Conservation (phyloP, 2,888 invertebrate genomes). For the Brenthis ino region DNA sequence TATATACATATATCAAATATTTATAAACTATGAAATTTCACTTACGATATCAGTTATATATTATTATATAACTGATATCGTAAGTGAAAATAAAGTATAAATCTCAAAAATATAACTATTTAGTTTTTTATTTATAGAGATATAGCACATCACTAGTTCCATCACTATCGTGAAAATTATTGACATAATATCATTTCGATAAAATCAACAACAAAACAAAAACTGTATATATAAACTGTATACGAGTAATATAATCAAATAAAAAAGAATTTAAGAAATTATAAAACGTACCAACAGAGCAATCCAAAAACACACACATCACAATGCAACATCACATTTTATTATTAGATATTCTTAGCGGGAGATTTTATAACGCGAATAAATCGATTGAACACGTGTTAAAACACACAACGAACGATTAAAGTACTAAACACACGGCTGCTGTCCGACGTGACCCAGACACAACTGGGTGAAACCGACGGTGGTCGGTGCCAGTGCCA, state of each 20-base stretch:
- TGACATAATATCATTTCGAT: too few species aligned
- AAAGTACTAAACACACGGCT: slow-evolving; percentile 15
- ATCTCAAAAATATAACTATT: too few species aligned
- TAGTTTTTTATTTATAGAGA: too few species aligned
- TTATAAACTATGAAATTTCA: neutral
- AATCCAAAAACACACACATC: slow-evolving; percentile 9
- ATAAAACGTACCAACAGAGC: neutral
- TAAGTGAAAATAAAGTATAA: too few species aligned
- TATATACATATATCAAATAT: neutral
- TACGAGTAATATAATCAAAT: too few species aligned
- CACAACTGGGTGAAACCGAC: slow-evolving; percentile 49
- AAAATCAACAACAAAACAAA: neutral
- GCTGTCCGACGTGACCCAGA: slow-evolving; percentile 46
- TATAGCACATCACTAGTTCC: too few species aligned
- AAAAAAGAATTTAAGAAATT: neutral
- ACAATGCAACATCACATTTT: slow-evolving; percentile 9
- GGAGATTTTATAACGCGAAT: slow-evolving; percentile 38
- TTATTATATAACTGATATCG: too few species aligned
- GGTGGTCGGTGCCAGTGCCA: neutral
- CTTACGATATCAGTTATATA: too few species aligned
- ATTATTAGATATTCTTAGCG: slow-evolving; percentile 31
- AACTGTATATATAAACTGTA: neutral
- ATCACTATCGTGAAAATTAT: too few species aligned
- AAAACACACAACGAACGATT: slow-evolving; percentile 33
- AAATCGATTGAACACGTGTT: slow-evolving; percentile 45